Base-by-base conservation (phyloP, 2,888 invertebrate genomes). In the Polylopha cassiicola region DNA sequence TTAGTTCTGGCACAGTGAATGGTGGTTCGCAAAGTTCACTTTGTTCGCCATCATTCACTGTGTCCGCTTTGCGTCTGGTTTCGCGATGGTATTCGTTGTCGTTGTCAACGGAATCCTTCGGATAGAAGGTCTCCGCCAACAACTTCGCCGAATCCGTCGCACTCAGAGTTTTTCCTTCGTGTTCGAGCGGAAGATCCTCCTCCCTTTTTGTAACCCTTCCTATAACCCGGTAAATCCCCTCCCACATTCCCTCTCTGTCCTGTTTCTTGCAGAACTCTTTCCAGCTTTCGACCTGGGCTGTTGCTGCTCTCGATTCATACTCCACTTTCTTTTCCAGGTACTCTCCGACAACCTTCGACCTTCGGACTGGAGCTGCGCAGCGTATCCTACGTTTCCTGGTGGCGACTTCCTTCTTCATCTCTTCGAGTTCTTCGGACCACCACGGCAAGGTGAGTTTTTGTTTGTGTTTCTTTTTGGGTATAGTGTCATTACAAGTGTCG, bases 181-280 rank as follows among this genome's bases (percentile, higher is more conserved):
- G 10, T 2, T 7, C n/a, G n/a, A 45, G 13, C 0, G 26, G 27
- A 1, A 21, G 1, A 23, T 48, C 46, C 9, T 44, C 37, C 8
- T 24, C 14, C 16, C 43, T 36, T 11, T 11, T 16, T 1, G 9
- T 26, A 0, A 42, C 29, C 16, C 24, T 22, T 1, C 37, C 20
- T 3, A 49, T 33, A 0, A 48, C 39, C 9, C 46, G 38, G 8
- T 46, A 49, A 2, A 17, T 7, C 27, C 39, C 20, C 15, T 30
- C 13, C 23, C 42, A 42, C 11, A 43, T 3, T 1, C 34, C 23
- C 14, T 43, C 43, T n/a, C 15, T 17, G 6, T 38, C 43, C 20
- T 39, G 38, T 29, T 24, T 30, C 2, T 7, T n/a, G n/a, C n/a
- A n/a, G n/a, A n/a, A n/a, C n/a, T n/a, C n/a, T n/a, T n/a, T n/a